phyloP scores from a whole-genome alignment of 2,113 vertebrate species.

The Sigmodon hispidus region DNA sequence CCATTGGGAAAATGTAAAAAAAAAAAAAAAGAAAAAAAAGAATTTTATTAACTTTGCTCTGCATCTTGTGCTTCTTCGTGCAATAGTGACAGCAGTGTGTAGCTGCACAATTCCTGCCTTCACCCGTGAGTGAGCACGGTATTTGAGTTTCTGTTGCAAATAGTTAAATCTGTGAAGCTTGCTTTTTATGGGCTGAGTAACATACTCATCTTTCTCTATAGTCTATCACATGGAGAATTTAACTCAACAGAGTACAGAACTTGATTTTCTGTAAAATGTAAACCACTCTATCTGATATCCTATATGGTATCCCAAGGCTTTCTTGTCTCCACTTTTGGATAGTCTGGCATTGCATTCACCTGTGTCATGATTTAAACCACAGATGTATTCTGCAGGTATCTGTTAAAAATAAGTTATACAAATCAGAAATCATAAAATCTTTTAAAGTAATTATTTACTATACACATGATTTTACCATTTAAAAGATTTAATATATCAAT shows the following conservation, averaged over 20 bases:
- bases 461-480: neutral
- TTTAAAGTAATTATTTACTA: neutral
- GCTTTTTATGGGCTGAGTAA: neutral
- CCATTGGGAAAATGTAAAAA: neutral
- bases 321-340: neutral
- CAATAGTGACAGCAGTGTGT: neutral
- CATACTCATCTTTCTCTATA: neutral
- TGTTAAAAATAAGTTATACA: neutral
- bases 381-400: fast-evolving
- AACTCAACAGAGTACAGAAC: neutral
- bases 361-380: neutral
- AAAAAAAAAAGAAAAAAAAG: too few species aligned
- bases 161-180: neutral
- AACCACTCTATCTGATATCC: neutral
- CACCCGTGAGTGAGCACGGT: neutral
- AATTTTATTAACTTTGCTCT: neutral
- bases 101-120: neutral
- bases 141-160: neutral
- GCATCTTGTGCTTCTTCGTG: neutral
- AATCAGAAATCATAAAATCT: neutral
- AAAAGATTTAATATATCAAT: neutral
- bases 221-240: neutral
- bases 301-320: neutral
- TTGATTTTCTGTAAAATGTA: neutral
- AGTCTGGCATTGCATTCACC: neutral